Evolutionary conservation across 2,797 vertebrate genomes (phyloP).

Genomic region (Microchirus variegatus): DNA sequence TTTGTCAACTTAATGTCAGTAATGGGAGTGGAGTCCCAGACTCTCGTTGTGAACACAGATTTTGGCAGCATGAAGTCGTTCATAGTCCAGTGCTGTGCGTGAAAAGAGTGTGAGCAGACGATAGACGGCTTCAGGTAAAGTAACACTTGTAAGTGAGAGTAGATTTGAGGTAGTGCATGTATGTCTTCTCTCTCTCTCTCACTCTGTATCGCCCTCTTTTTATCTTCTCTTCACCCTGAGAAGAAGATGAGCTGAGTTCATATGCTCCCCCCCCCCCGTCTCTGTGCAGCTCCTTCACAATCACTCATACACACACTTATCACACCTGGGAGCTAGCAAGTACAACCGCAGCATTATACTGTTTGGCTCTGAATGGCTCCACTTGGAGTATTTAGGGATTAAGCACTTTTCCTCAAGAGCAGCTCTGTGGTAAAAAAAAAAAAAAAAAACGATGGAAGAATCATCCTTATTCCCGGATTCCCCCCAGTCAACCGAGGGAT

Average conservation of each 20-base stretch:
- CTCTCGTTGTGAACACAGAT: too few species aligned
- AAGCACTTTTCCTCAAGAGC: slow-evolving; percentile 48
- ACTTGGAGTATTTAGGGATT: slow-evolving; percentile 57
- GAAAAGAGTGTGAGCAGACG: not conserved
- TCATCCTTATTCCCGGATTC: slow-evolving; percentile 28
- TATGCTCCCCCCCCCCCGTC: slow-evolving; percentile 29
- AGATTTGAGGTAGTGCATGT: slow-evolving; percentile 16
- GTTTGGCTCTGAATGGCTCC: slow-evolving; percentile 53
- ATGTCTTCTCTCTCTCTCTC: not conserved
- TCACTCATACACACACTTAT: slow-evolving; percentile 57
- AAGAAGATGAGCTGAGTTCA: slow-evolving; percentile 49
- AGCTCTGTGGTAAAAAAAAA: slow-evolving; percentile 35
- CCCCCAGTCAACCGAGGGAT: slow-evolving; percentile 14
- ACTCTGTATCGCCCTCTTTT: not conserved
- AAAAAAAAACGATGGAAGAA: too few species aligned
- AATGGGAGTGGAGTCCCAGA: too few species aligned
- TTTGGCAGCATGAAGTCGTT: too few species aligned
- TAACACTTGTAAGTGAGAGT: slow-evolving; percentile 27
- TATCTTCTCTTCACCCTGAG: slow-evolving; percentile 11
- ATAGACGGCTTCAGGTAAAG: slow-evolving; percentile 16
- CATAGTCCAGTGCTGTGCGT: not conserved
- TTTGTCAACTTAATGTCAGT: too few species aligned
- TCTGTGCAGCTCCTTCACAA: slow-evolving; percentile 45
- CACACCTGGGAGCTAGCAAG: slow-evolving; percentile 56
- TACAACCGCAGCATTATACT: slow-evolving; percentile 48